Evolutionary conservation across 1,140 invertebrate genomes (phyloP).

Genomic region (Saccostrea echinata): DNA sequence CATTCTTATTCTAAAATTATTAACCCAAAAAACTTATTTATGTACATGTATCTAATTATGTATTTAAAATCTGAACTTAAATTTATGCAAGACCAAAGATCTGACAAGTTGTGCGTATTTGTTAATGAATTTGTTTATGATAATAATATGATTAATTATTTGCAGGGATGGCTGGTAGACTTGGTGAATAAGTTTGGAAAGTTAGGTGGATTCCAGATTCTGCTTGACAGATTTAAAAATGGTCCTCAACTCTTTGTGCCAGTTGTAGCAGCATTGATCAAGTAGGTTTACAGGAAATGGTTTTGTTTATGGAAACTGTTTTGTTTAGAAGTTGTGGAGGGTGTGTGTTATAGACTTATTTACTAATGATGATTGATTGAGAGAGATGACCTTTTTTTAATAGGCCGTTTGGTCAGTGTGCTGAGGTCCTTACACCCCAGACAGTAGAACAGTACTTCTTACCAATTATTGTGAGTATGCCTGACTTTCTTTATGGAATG

Average conservation of each 20-base stretch:
- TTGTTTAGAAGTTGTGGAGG: not conserved
- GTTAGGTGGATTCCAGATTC: slow-evolving; percentile 92
- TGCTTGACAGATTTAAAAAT: slow-evolving; percentile 89
- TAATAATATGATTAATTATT: not conserved
- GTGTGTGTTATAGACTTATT: not conserved
- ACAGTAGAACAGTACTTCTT: slow-evolving; percentile 96
- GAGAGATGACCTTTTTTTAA: slow-evolving; percentile 43
- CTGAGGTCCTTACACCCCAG: slow-evolving; percentile 93
- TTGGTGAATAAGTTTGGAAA: slow-evolving; percentile 96
- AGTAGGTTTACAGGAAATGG: slow-evolving; percentile 69
- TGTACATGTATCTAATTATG: no score
- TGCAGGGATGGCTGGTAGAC: slow-evolving; percentile 95
- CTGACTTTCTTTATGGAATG: not conserved
- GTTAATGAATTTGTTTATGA: not conserved
- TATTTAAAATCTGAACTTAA: no score
- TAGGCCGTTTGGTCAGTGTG: slow-evolving; percentile 94
- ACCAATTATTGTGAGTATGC: slow-evolving; percentile 90
- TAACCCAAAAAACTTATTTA: no score
- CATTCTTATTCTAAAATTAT: not conserved
- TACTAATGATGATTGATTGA: not conserved
- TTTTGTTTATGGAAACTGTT: not conserved
- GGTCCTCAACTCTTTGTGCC: slow-evolving; percentile 87
- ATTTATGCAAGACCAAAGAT: no score
- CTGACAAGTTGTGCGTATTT: not conserved
- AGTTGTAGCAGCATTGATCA: slow-evolving; percentile 90